Evolutionary conservation across 2,113 vertebrate genomes (phyloP), one percentile per base, ranked within the genome.

Genomic region (Bambusicola thoracicus): DNA sequence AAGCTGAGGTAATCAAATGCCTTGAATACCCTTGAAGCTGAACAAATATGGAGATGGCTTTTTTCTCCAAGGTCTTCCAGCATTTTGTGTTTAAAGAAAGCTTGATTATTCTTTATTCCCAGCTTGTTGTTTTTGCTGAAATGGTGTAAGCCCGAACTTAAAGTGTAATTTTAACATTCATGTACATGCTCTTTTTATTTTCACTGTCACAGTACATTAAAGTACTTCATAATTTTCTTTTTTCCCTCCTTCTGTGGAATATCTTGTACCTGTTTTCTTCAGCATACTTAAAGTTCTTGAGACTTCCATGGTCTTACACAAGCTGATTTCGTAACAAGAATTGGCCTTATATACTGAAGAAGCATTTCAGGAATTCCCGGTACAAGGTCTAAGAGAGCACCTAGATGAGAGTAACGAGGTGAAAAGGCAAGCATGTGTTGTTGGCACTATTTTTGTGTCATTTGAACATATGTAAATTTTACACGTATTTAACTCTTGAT

Each of bases 1-100:
- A 99, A 98, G 99, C 99, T 81, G 99, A 99, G 99, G 99, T 99
- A 98, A 94, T 87, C 3, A 13, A 17, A 30, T 17, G 3, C 62
- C 72, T 51, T 32, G 63, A 84, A 1, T 19, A 2, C 19, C 16
- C 30, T 43, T 18, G 62, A 56, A 75, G 27, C 44, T 63, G 58
- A 80, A 38, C 22, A 46, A 53, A 4, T 38, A n/a, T 18, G 21
- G 85, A 78, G 36, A 4, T 25, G n/a, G 40, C 20, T 80, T 11
- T 44, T 65, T 40, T 44, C 74, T 53, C n/a, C 61, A 72, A 59
- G 56, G 29, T 12, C 70, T 59, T 61, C 27, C 34, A 81, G 5
- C 16, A 3, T 73, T 75, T 34, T 41, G 14, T 12, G 13, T 34
- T 58, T 77, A 44, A 87, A 80, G 32, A 51, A 20, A 44, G 8